A percentile compares a stretch with the other conserved stretches of the same genome.
Conservation (phyloP, 2,113 vertebrate species). For the Pterocles burchelli region DNA sequence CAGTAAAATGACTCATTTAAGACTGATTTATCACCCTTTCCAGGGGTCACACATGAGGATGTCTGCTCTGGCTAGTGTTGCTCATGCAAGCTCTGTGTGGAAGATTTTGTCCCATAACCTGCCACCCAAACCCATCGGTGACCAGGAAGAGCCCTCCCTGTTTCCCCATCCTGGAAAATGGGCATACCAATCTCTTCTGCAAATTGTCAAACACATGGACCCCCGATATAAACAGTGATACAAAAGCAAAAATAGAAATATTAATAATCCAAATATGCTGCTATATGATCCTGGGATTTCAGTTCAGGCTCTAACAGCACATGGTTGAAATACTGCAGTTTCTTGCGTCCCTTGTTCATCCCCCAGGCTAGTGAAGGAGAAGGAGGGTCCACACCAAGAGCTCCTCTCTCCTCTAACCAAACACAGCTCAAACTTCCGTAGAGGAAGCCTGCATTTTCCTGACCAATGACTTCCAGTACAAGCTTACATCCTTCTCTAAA, state of each 20-base stretch:
- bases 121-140: background rate
- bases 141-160: background rate
- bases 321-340: background rate
- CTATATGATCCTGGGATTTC: background rate
- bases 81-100: background rate
- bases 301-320: background rate
- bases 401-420: background rate
- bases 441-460: background rate
- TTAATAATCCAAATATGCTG: background rate
- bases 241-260: background rate
- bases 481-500: background rate
- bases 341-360: background rate
- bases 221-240: background rate
- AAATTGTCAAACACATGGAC: background rate
- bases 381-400: background rate
- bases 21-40: background rate
- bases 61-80: background rate
- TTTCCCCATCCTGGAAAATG: background rate
- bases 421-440: background rate
- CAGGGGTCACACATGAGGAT: background rate
- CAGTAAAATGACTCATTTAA: background rate
- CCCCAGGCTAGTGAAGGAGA: background rate
- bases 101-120: background rate
- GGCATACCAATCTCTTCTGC: background rate
- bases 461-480: background rate